Base-by-base conservation (phyloP, 2,113 vertebrate species). In the Brienomyrus brachyistius region DNA sequence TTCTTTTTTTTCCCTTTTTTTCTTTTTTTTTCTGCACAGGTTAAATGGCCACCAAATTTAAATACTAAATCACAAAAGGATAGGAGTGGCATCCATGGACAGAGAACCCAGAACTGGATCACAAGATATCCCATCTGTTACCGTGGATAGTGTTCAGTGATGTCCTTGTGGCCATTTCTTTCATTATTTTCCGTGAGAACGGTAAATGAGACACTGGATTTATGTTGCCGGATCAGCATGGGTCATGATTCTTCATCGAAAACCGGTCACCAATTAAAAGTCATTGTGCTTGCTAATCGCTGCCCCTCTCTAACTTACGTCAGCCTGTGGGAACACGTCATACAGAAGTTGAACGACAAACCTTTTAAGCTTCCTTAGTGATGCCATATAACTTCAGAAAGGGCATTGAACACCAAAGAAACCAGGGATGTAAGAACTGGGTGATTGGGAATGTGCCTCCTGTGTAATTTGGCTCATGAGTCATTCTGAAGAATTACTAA, bases 221-320 rank as follows among this genome's bases (percentile, higher is more conserved):
- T 95, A 96, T 96, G 93, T 90, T 82, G 3, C 85, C 40, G 89
- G 88, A 91, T 91, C 85, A 90, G 90, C 94, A 94, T 95, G 90
- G 95, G 94, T 95, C 94, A 95, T 94, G 90, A 90, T 52, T 17
- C 89, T 93, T 93, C 95, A 91, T 93, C 93, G 88, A 91, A 94
- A 93, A 94, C 93, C 90, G 92, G 92, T 91, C 93, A 92, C 93
- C 93, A 92, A 93, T 93, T 93, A 95, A 95, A 96, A 95, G 95
- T 95, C 95, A 96, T 94, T 95, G 94, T 93, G 9, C 90, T 19
- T 70, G 94, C 91, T 95, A 96, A 96, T 96, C 95, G 94, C 94
- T 94, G 94, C 90, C 91, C 90, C 91, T 94, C 93, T 89, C 91
- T 89, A 93, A 92, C 93, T 94, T 94, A 95, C 89, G 90, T 91